phyloP scores from a whole-genome alignment of 2,888 invertebrate genomes.

The Nomada ruficornis region DNA sequence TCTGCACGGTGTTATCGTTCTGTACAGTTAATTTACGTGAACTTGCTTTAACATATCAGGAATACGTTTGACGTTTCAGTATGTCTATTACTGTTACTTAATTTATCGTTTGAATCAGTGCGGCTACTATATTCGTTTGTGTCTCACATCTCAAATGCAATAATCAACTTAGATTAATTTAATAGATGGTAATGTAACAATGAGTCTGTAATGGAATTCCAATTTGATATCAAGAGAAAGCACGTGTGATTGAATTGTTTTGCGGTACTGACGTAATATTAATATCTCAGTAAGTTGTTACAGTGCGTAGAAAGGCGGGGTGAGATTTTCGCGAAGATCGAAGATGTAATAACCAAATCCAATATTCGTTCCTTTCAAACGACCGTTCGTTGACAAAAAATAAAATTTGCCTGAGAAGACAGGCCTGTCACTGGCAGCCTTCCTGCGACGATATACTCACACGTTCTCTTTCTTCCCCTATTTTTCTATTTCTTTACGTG shows the following conservation, averaged over 20 bases:
- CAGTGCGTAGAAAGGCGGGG: slow-evolving; percentile 33
- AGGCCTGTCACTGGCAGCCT: slow-evolving; percentile 80
- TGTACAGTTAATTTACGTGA: no score
- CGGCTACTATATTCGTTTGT: no score
- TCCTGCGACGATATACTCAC: slow-evolving; percentile 65
- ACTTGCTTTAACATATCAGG: no score
- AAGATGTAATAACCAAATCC: slow-evolving; percentile 83
- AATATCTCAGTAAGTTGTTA: slow-evolving; percentile 51
- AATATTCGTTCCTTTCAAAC: slow-evolving; percentile 82
- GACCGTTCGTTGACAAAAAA: slow-evolving; percentile 80
- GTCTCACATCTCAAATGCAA: no score
- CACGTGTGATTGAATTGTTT: slow-evolving; percentile 13
- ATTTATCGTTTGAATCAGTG: no score
- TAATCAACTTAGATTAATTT: not conserved
- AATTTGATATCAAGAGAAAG: no score
- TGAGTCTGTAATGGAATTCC: no score
- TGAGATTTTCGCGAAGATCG: slow-evolving; percentile 71
- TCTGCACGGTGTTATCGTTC: not conserved
- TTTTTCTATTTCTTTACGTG: slow-evolving; percentile 42
- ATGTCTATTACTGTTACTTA: no score
- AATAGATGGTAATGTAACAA: not conserved
- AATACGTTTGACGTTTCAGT: no score
- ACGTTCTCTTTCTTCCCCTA: slow-evolving; percentile 53
- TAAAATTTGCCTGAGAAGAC: slow-evolving; percentile 80
- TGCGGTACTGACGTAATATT: slow-evolving; percentile 14